A percentile compares a stretch with the other conserved stretches of the same genome.
phyloP scores from a whole-genome alignment of 2,888 invertebrate species.

The Ephialtes manifestator region DNA sequence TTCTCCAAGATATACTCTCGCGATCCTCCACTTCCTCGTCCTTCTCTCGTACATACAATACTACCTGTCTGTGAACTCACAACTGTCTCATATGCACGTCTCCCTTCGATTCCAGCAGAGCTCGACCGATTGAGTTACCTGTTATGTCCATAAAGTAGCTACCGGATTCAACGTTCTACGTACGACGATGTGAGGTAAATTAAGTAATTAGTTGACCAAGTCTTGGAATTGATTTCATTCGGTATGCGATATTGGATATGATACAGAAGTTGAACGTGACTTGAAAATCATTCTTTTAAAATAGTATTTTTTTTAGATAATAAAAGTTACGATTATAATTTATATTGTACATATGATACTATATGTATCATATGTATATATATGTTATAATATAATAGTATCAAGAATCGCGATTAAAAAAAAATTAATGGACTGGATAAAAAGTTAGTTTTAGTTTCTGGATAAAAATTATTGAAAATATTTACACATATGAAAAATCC shows the following conservation, averaged over 20 bases:
- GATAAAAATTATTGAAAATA: too few relatives aligned
- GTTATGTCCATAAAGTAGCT: neutral
- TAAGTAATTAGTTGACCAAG: neutral
- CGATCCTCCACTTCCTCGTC: conserved; percentile 40
- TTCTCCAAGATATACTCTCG: conserved; percentile 50
- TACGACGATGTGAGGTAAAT: neutral
- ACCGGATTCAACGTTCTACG: neutral
- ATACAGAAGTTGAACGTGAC: too few relatives aligned
- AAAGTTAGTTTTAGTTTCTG: too few relatives aligned
- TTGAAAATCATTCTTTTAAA: too few relatives aligned
- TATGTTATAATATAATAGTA: too few relatives aligned
- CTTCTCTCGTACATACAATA: conserved; percentile 14
- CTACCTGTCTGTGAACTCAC: conserved; percentile 21
- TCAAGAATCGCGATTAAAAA: too few relatives aligned
- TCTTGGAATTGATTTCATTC: too few relatives aligned
- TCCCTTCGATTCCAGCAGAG: neutral
- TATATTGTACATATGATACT: neutral
- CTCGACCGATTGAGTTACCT: conserved; percentile 10
- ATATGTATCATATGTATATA: too few relatives aligned
- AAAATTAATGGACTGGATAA: too few relatives aligned
- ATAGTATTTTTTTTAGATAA: too few relatives aligned
- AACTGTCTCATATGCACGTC: conserved; percentile 3
- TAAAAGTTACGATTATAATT: neutral
- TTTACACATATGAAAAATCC: too few relatives aligned
- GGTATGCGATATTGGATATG: too few relatives aligned